Base-by-base conservation (phyloP, 2,113 vertebrate species). In the Hiodon tergisus region DNA sequence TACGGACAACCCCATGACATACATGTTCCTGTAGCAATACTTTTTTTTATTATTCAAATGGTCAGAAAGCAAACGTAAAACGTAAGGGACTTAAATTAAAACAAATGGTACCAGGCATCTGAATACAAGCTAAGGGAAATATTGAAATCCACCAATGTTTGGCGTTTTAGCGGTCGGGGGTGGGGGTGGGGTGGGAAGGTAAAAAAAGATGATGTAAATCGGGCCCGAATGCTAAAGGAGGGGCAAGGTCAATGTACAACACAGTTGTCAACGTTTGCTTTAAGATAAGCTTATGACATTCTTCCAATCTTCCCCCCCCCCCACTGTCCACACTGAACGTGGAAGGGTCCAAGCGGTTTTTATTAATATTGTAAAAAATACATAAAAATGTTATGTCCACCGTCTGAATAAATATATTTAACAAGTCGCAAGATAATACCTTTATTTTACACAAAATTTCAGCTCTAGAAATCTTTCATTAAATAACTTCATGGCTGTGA, bases 391-490 rank as follows among this genome's bases (percentile, higher is more conserved):
- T 84, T 77, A 93, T 92, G 93, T 94, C 90, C 92, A 93, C 92
- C 86, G 91, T 93, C 93, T 94, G 92, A 96, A 96, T 95, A 96
- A 96, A 96, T 97, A 96, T 94, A 95, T 94, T 96, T 93, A 94
- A 94, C 94, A 95, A 94, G 93, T 93, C 89, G 92, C 93, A 94
- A 94, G 92, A 94, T 91, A 91, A 91, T 93, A 92, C 89, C 90
- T 93, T 86, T 94, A 95, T 94, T 94, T 95, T 94, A 96, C 93
- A 95, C 90, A 95, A 93, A 95, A 83, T 87, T 88, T 94, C 89
- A 90, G 91, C 89, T 92, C 91, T 94, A 95, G 92, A 95, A 95
- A 95, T 72, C 76, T 94, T 93, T 94, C 88, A 89, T 94, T 90
- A 94, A 95, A 94, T 94, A 94, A 93, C 89, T 94, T 91, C 91